phyloP scores from a whole-genome alignment of 2,888 invertebrate species.

The Limnephilus marmoratus region DNA sequence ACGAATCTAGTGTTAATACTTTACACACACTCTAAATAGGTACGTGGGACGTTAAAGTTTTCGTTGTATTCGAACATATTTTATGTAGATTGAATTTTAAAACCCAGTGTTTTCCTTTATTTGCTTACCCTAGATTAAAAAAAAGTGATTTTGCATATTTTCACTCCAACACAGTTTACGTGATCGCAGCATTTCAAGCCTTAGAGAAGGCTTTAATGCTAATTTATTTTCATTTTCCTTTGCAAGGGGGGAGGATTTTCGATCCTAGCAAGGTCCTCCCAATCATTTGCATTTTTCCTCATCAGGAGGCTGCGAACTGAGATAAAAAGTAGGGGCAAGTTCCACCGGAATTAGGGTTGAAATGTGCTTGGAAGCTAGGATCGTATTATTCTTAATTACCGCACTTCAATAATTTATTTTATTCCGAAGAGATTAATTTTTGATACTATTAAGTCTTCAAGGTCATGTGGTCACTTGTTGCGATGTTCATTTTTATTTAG shows the following conservation, averaged over 20 bases:
- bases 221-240: constrained; percentile 65
- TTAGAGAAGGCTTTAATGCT: constrained; percentile 49
- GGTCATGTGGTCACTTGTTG: too few species aligned
- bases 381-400: neutral
- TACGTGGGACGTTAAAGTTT: neutral
- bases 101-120: neutral
- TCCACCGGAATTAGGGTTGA: neutral
- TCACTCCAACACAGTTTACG: neutral
- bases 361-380: neutral
- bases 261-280: constrained; percentile 54
- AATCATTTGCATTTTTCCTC: constrained; percentile 61
- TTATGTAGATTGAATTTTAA: neutral
- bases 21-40: neutral
- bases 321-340: constrained; percentile 55
- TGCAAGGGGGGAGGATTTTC: neutral
- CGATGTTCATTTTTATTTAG: too few species aligned
- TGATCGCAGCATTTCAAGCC: constrained; percentile 14
- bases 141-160: neutral
- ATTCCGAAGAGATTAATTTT: too few species aligned
- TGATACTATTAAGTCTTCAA: too few species aligned
- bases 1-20: neutral
- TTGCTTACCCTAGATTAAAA: neutral
- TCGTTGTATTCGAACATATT: neutral
- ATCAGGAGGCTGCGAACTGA: constrained; percentile 54
- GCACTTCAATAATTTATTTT: neutral